Evolutionary conservation across 2,113 vertebrate genomes (phyloP).

Genomic region (Nicator chloris): DNA sequence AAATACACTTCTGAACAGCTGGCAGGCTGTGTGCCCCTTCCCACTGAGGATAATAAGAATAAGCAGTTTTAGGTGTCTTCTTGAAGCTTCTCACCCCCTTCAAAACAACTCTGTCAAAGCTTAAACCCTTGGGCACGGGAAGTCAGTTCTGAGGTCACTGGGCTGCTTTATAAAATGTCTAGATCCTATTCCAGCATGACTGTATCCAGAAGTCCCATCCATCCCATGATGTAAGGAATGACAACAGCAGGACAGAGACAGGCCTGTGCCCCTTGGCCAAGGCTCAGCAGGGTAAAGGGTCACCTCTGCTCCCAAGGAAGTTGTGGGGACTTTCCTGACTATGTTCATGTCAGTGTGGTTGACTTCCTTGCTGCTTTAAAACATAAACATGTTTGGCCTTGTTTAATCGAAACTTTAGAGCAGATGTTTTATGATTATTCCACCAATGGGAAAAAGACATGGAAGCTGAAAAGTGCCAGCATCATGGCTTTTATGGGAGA

Average conservation of each 20-base stretch:
- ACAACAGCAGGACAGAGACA: background rate
- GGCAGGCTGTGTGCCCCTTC: background rate
- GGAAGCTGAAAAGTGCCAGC: background rate
- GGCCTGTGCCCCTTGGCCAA: background rate
- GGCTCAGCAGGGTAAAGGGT: background rate
- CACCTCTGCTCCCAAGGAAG: background rate
- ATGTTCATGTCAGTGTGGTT: background rate
- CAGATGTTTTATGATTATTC: slow-evolving; percentile 30
- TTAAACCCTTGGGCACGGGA: background rate
- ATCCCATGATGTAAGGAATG: background rate
- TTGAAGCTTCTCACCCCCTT: background rate
- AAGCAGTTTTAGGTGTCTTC: background rate
- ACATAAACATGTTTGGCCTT: background rate
- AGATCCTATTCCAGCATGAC: background rate
- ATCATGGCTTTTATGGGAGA: background rate
- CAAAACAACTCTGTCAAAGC: background rate
- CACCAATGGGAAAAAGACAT: background rate
- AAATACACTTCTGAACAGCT: background rate
- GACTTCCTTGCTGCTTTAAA: background rate
- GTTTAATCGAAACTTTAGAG: background rate
- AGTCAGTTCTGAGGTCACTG: background rate
- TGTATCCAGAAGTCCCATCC: background rate
- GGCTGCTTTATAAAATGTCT: background rate
- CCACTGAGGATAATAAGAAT: background rate
- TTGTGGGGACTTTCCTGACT: background rate